Evolutionary conservation across 2,888 invertebrate species (phyloP), one percentile per base, ranked within the genome.

Genomic region (Bombylius major): DNA sequence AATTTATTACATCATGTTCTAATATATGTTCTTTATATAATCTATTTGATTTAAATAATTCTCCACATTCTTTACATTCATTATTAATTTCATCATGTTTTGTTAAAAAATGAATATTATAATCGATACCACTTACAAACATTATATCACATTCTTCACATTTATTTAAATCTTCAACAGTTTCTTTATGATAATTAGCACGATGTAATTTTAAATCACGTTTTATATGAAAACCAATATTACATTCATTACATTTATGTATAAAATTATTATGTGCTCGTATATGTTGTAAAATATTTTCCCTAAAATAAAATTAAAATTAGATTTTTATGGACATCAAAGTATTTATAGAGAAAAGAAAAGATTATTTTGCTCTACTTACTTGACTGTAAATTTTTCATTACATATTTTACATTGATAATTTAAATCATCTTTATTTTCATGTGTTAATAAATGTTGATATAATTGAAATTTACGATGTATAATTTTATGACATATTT

Each of bases 191-290:
- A 45, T 56, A 51, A 55, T 61, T 61, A 4, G 46, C 23, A 14
- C 59, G 50, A 57, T 61, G 61, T 12, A 60, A 49, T 53, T 59
- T 60, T 14, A 60, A 39, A 50, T 58, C 58, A 11, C 61, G 59
- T 51, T 55, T 54, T 23, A 59, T 52, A 45, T 56, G 59, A 50
- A 61, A 61, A 8, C 49, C 60, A 13, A 60, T 54, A 34, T 55
- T 49, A 51, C 61, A 61, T 7, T 61, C 56, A 12, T 58, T 54
- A 44, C 61, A 61, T 48, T 58, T 52, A 45, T 45, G 59, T 32
- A 59, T 52, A 12, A 36, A 52, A 47, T 51, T 46, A 34, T 44
- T 46, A 51, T 61, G 61, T 53, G 56, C 58, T 54, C 56, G 51
- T 9, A 60, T 34, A 54, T 61, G 61, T 48, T 57, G 56, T 11